phyloP scores from a whole-genome alignment of 2,888 invertebrate genomes.

The Thalpophila matura region DNA sequence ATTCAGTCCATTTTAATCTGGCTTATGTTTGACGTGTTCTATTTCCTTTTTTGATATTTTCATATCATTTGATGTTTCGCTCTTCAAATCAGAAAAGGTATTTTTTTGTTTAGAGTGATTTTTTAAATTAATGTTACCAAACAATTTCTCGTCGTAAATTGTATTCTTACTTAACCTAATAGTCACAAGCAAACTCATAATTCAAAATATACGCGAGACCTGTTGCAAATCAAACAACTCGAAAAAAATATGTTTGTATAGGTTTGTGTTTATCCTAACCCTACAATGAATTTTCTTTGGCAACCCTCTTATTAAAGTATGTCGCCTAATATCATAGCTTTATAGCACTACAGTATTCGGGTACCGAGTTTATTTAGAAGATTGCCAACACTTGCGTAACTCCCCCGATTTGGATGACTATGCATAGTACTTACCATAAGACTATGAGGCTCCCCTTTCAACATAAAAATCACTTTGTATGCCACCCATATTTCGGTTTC shows the following conservation, averaged over 20 bases:
- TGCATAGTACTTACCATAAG: conserved; percentile 44
- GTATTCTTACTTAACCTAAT: conserved; percentile 9
- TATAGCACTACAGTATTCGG: conserved; percentile 24
- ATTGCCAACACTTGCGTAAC: conserved; percentile 52
- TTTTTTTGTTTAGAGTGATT: neutral
- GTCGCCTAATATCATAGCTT: conserved; percentile 35
- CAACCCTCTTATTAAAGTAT: conserved; percentile 37
- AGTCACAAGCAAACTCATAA: conserved; percentile 39
- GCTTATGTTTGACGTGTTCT: conserved; percentile 21
- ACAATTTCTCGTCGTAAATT: conserved; percentile 9
- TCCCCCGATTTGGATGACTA: conserved; percentile 36
- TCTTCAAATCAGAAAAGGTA: neutral
- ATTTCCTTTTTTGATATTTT: conserved; percentile 18
- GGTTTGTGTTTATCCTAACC: conserved; percentile 43
- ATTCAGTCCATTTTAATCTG: conserved; percentile 21
- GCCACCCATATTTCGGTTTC: conserved; percentile 36
- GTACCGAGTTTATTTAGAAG: conserved; percentile 42
- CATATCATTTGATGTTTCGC: conserved; percentile 10
- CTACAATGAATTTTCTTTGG: conserved; percentile 32
- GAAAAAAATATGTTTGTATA: conserved; percentile 53
- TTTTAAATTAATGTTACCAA: neutral
- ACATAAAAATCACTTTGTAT: conserved; percentile 56
- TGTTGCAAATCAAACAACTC: conserved; percentile 50
- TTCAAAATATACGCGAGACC: conserved; percentile 37
- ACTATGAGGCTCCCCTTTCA: conserved; percentile 39